These are phyloP conservation scores for Daphoenositta chrysoptera DNA, from an alignment of 2,113 vertebrate genomes.

Conservation along the genomic window DNA sequence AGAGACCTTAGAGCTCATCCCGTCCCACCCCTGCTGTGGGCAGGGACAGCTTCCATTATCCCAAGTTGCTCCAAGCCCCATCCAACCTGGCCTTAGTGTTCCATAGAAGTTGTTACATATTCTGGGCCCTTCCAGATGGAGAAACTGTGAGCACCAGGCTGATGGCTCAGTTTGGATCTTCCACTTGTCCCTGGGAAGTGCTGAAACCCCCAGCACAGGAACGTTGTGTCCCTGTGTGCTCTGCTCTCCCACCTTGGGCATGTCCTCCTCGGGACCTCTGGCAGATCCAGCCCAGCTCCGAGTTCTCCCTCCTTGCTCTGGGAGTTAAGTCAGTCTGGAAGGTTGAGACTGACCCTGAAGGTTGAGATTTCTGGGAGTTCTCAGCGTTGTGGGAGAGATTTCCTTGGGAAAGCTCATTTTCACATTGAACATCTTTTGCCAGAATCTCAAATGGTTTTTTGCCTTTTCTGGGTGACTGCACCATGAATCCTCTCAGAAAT, in stretches of 20 bases:
- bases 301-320: neutral
- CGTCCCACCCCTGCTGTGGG: neutral
- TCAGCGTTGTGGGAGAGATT: neutral
- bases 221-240: rapidly evolving
- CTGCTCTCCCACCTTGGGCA: rapidly evolving
- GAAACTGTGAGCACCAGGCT: neutral
- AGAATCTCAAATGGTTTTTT: neutral
- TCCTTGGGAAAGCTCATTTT: neutral
- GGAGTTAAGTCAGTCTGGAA: neutral
- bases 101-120: rapidly evolving
- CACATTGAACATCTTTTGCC: neutral
- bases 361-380: neutral
- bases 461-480: neutral
- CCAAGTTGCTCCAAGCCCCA: neutral
- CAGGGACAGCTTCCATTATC: neutral
- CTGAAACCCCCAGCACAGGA: neutral
- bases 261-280: rapidly evolving
- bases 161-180: neutral
- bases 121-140: neutral
- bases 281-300: neutral
- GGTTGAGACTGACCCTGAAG: neutral
- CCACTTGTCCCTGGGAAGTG: neutral
- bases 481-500: neutral
- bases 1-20: neutral
- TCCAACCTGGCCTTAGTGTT: neutral